Base-by-base conservation (phyloP, 2,888 invertebrate species). In the Cyaniris semiargus region DNA sequence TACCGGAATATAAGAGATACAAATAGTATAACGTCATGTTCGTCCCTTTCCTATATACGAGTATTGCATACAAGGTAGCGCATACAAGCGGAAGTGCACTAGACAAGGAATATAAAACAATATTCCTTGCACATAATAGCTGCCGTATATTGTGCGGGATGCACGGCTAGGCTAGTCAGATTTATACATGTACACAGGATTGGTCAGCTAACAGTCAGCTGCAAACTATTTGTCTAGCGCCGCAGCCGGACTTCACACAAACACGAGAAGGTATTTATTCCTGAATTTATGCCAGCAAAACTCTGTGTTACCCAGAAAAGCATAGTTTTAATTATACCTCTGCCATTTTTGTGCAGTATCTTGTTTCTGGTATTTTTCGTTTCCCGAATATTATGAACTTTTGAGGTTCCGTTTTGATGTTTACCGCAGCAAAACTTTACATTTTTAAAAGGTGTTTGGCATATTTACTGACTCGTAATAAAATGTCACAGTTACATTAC, bases 161-260 rank as follows among this genome's bases (percentile, higher is more conserved):
- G 38, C 38, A 72, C 38, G 23, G 74, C 7, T 74, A 74, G 48
- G 74, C 74, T 53, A 23, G 13, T 38, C 72, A 53, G 74, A 74
- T 74, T 74, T 53, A 74, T 48, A 27, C 48, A 27, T 27, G 74
- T 53, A 74, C 48, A 27, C 48, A 23, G 74, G 48, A 74, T 74
- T 74, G 53, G 74, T 74, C 74, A 74, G 74, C 48, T 74, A 74
- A 74, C 53, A 74, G 74, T 74, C 74, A 74, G 74, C 48, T 74
- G 74, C 74, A 74, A 48, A 74, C 74, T 74, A 74, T 74, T 74
- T 74, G 74, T 53, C 74, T 74, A 23, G 74, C 74, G 48, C 13
- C 13, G 74, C 21, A 48, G 74, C 72, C n/a, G 27, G 18, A 48
- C 23, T 48, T 48, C 74, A 48, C 74, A 27, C 48, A 74, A 48